Evolutionary conservation across 2,113 vertebrate genomes (phyloP).

Genomic region (zebrafish (Danio rerio)): DNA sequence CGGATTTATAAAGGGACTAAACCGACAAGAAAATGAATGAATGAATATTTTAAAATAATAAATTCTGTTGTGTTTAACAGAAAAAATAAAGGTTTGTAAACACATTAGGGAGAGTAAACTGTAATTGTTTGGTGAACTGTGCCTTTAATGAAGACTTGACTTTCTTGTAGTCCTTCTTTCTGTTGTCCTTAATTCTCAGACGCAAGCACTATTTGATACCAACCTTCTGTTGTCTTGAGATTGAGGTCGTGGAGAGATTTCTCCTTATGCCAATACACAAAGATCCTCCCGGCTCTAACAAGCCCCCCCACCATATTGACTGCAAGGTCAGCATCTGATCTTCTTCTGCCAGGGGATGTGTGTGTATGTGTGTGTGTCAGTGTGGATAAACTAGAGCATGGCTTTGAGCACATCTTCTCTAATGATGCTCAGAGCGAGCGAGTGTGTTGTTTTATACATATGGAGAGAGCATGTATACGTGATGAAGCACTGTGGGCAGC

Average conservation of each 20-base stretch:
- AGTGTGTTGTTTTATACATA: neutral
- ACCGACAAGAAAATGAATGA: no score
- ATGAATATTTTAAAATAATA: no score
- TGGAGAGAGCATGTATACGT: conserved; percentile 14
- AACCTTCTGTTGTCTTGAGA: conserved; percentile 15
- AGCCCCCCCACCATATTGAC: conserved; percentile 50
- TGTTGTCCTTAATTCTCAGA: neutral
- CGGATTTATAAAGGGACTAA: no score
- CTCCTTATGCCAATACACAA: conserved; percentile 16
- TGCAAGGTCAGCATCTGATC: conserved; percentile 54
- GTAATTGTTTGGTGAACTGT: neutral
- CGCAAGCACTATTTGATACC: neutral
- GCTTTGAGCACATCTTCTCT: conserved; percentile 18
- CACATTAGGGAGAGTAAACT: no score
- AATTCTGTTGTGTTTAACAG: no score
- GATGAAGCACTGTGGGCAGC: neutral
- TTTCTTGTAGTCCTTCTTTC: neutral
- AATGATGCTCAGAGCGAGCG: conserved; percentile 22
- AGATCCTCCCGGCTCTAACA: conserved; percentile 39
- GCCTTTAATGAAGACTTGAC: neutral
- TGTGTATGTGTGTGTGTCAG: conserved; percentile 7
- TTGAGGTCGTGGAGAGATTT: neutral
- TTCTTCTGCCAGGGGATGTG: conserved; percentile 51
- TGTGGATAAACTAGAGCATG: conserved; percentile 50
- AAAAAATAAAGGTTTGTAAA: no score